Evolutionary conservation across 2,797 vertebrate species (phyloP).

Genomic region (Thunnus albacares): DNA sequence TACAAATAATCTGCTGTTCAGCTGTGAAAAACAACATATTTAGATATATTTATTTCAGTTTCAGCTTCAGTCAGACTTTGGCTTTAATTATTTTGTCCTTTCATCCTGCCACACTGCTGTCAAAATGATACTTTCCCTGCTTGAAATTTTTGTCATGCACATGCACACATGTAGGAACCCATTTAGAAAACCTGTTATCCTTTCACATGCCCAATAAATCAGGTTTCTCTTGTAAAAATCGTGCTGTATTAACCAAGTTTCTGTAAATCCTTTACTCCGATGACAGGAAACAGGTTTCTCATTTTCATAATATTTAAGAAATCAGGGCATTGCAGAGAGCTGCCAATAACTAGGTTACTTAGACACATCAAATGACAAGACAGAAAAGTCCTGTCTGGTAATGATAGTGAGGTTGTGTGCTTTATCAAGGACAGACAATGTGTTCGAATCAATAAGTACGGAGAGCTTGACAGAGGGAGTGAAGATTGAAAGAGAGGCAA

Average conservation of each 20-base stretch:
- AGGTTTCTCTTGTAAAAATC: neutral
- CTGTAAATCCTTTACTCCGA: conserved; percentile 2
- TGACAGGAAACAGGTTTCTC: neutral
- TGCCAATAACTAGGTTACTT: neutral
- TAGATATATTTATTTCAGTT: conserved; percentile 8
- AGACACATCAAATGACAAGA: conserved; percentile 19
- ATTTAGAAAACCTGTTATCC: neutral
- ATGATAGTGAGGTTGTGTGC: neutral
- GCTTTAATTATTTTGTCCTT: conserved; percentile 28
- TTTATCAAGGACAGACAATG: conserved; percentile 43
- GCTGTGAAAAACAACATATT: conserved; percentile 30
- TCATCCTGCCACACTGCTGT: conserved; percentile 19
- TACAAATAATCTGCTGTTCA: conserved; percentile 33
- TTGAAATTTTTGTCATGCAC: neutral
- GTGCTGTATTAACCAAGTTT: neutral
- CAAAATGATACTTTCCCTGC: neutral
- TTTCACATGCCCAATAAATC: neutral
- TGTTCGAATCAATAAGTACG: conserved; percentile 39
- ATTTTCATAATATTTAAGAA: neutral
- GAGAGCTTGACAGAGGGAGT: conserved; percentile 4
- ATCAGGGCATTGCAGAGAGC: neutral
- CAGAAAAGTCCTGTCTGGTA: conserved; percentile 1
- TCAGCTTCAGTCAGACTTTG: conserved; percentile 23
- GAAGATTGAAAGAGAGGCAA: conserved; percentile 6
- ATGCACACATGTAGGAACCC: neutral